These are phyloP conservation scores for Acropternis orthonyx DNA, from an alignment of 2,797 vertebrate species.

Conservation along the genomic window DNA sequence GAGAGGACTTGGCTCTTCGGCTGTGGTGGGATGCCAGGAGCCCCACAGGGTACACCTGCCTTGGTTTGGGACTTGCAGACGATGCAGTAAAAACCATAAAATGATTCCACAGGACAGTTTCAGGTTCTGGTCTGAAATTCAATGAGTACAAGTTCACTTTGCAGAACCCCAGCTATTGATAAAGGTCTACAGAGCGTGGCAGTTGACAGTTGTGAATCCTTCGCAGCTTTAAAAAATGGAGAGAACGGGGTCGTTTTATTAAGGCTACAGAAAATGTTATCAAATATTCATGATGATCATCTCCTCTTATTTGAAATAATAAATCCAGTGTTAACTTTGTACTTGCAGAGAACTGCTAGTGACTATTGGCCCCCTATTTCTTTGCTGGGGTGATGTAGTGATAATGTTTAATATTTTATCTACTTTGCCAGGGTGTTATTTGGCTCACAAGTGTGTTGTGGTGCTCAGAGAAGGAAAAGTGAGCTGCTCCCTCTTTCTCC, in stretches of 20 bases:
- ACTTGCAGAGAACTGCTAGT: neutral
- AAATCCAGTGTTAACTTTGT: constrained; percentile 65
- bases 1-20: neutral
- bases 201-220: neutral
- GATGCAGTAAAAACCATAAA: neutral
- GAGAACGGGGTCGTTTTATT: neutral
- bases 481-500: neutral
- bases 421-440: constrained; percentile 63
- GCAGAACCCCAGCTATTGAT: neutral
- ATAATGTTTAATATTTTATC: constrained; percentile 61
- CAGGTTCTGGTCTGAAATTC: neutral
- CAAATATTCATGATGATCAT: constrained; percentile 74
- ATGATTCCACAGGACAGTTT: neutral
- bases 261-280: constrained; percentile 49
- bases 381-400: constrained; percentile 36
- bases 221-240: neutral
- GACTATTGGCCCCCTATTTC: constrained; percentile 41
- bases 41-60: neutral
- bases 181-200: neutral
- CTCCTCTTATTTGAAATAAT: constrained; percentile 71
- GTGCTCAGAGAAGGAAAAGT: constrained; percentile 21
- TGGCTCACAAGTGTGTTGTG: constrained; percentile 53
- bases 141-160: neutral
- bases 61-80: neutral
- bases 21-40: neutral